Evolutionary conservation across 1,140 invertebrate species (phyloP).

Genomic region (Stratiolaelaps scimitus): DNA sequence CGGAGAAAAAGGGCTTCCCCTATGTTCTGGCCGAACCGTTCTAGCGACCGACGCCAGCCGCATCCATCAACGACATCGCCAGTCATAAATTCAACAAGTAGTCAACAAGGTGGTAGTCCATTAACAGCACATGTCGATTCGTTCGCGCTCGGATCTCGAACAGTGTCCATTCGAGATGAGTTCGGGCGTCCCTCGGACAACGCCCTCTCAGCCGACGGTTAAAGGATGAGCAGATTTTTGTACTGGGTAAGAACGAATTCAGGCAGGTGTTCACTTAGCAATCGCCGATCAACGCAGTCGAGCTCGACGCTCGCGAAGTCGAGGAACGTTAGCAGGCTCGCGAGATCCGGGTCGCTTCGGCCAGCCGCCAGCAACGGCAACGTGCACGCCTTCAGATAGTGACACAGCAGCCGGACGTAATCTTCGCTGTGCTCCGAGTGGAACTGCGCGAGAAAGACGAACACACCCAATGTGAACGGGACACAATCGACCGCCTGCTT

Average conservation of each 20-base stretch:
- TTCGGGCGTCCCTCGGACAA: too few species aligned
- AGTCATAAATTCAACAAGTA: too few species aligned
- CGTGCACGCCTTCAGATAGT: neutral
- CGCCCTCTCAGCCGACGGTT: too few species aligned
- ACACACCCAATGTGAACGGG: conserved; percentile 12
- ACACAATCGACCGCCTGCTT: conserved; percentile 14
- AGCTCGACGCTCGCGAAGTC: conserved; percentile 21
- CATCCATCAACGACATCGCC: too few species aligned
- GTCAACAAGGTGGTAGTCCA: too few species aligned
- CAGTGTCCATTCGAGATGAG: too few species aligned
- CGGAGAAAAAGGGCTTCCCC: too few species aligned
- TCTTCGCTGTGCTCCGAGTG: conserved; percentile 13
- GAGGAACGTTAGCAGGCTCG: neutral
- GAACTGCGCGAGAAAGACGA: conserved; percentile 16
- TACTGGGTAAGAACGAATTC: conserved; percentile 23
- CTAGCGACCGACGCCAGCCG: too few species aligned
- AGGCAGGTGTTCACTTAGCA: neutral
- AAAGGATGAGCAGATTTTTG: conserved; percentile 15
- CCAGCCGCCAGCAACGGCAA: neutral
- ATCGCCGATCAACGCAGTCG: neutral
- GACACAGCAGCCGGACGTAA: neutral
- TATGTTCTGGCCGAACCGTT: too few species aligned
- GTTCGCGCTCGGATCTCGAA: too few species aligned
- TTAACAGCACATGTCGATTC: too few species aligned
- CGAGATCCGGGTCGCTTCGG: neutral